Conservation (phyloP, 2,888 invertebrate species). For the Pecten maximus region DNA sequence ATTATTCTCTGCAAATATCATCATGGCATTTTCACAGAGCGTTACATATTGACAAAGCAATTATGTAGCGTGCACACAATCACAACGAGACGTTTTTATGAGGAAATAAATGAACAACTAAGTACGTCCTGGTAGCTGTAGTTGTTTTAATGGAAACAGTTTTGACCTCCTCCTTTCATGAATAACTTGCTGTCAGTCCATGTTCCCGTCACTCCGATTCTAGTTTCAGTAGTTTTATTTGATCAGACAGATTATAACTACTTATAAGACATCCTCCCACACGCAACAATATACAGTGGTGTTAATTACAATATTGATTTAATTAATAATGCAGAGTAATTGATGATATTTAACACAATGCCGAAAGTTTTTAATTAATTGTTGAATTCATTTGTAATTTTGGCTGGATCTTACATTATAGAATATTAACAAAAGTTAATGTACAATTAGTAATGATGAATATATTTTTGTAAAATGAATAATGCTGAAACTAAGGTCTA, state of each 20-base stretch:
- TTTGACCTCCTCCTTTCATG: neutral
- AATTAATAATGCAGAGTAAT: too few species aligned
- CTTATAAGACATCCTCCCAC: too few species aligned
- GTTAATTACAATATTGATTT: too few species aligned
- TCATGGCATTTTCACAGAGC: slow-evolving; percentile 27
- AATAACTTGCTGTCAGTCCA: neutral
- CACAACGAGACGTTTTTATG: slow-evolving; percentile 33
- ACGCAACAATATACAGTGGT: too few species aligned
- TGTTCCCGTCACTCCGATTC: neutral
- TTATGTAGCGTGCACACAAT: slow-evolving; percentile 22
- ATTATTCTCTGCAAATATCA: slow-evolving; percentile 20
- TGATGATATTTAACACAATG: too few species aligned
- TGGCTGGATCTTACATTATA: too few species aligned
- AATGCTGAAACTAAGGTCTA: neutral
- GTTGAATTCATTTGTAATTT: too few species aligned
- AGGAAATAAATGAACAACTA: slow-evolving; percentile 23
- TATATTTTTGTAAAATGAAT: too few species aligned
- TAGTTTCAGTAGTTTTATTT: neutral
- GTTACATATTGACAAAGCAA: slow-evolving; percentile 30
- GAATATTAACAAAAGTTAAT: too few species aligned
- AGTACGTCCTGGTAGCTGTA: slow-evolving; percentile 9
- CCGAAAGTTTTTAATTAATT: too few species aligned
- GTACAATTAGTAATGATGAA: too few species aligned
- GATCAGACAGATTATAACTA: neutral
- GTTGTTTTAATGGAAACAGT: slow-evolving; percentile 21